Percentiles rank a stretch among this genome's conserved stretches.
Evolutionary conservation across 2,888 invertebrate genomes (phyloP).

Genomic region (Nezara viridula): DNA sequence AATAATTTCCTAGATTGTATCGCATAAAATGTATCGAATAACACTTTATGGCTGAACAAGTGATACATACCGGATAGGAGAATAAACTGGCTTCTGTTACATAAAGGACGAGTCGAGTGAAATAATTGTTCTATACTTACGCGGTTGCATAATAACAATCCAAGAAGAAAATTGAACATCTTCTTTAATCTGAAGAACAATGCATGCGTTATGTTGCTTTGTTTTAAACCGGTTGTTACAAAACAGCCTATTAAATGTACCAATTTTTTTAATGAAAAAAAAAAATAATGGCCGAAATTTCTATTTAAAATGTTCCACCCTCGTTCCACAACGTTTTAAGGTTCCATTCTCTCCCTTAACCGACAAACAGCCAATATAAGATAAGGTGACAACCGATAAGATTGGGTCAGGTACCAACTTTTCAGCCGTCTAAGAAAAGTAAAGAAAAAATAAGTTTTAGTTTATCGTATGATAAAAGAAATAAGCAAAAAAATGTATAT

Average conservation of each 20-base stretch:
- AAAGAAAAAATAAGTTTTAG: neutral
- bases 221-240: neutral
- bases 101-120: neutral
- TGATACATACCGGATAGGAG: neutral
- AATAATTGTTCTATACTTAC: neutral
- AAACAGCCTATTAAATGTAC: neutral
- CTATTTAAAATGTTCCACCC: neutral
- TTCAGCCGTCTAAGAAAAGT: neutral
- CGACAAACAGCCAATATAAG: neutral
- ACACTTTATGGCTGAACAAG: neutral
- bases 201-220: neutral
- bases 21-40: neutral
- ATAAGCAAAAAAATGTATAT: neutral
- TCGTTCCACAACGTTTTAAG: neutral
- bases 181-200: neutral
- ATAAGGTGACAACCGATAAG: neutral
- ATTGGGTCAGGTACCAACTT: neutral
- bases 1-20: neutral
- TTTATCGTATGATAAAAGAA: neutral
- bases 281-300: neutral
- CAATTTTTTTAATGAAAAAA: neutral
- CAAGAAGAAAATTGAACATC: neutral
- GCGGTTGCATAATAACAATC: neutral
- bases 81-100: neutral
- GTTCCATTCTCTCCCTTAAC: neutral